These are phyloP conservation scores for Carcharodon carcharias DNA, from an alignment of 2,797 vertebrate species.

Conservation along the genomic window DNA sequence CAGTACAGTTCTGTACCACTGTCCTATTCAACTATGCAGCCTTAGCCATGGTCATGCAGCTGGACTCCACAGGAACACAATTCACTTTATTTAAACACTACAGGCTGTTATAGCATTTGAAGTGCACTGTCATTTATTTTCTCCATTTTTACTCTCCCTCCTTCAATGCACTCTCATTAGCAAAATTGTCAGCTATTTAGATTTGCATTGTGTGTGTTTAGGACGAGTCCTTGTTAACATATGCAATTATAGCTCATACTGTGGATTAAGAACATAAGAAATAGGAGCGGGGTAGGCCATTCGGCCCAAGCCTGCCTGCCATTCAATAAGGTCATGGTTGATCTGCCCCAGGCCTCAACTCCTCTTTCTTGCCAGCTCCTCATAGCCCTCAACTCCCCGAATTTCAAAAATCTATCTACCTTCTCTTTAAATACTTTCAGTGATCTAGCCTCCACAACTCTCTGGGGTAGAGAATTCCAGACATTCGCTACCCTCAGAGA, in stretches of 20 bases:
- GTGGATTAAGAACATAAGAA: too few species aligned
- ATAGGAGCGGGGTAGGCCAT: too few species aligned
- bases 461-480: too few species aligned
- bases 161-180: constrained; percentile 6
- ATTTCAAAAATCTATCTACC: too few species aligned
- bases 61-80: constrained; percentile 24
- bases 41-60: neutral
- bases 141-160: neutral
- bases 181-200: neutral
- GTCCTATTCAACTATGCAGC: constrained; percentile 16
- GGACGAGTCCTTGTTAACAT: neutral
- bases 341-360: too few species aligned
- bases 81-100: neutral
- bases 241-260: neutral
- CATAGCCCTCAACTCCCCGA: too few species aligned
- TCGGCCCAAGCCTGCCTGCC: too few species aligned
- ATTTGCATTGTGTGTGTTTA: neutral
- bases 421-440: too few species aligned
- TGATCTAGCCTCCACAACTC: too few species aligned
- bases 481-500: too few species aligned
- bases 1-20: constrained; percentile 30
- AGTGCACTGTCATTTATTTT: neutral
- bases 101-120: neutral
- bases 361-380: too few species aligned
- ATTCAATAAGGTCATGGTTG: too few species aligned